Evolutionary conservation across 1,140 invertebrate species (phyloP).

Genomic region (Drosophila yakuba): DNA sequence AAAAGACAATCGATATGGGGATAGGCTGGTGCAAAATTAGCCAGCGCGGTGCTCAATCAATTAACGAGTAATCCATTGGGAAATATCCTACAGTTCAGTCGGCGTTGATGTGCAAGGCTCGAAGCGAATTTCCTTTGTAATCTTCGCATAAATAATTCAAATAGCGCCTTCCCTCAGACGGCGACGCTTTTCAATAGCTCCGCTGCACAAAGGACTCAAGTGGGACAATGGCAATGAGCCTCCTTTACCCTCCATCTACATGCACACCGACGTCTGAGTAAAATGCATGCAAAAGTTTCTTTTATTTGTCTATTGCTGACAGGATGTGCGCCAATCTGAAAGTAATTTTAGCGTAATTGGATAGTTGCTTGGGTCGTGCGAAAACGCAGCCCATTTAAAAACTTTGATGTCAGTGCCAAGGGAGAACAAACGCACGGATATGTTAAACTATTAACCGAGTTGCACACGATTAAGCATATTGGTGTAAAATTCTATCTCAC

Average conservation of each 20-base stretch:
- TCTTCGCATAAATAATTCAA: conserved; percentile 61
- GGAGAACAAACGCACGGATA: no score
- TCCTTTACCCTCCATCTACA: not conserved
- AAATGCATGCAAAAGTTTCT: conserved; percentile 34
- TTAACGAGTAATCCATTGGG: conserved; percentile 27
- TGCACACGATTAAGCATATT: not conserved
- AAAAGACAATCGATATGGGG: conserved; percentile 15
- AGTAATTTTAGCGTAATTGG: conserved; percentile 53
- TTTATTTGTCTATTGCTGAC: conserved; percentile 57
- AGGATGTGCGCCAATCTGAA: conserved; percentile 49
- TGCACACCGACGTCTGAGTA: conserved; percentile 5
- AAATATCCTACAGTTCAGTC: not conserved
- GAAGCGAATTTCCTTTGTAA: conserved; percentile 39
- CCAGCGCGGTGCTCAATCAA: conserved; percentile 22
- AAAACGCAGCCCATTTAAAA: conserved; percentile 12
- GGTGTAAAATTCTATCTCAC: not conserved
- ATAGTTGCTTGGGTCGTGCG: conserved; percentile 40
- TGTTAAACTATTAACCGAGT: not conserved
- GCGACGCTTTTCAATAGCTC: conserved; percentile 19
- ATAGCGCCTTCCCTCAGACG: conserved; percentile 26
- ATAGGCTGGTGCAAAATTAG: not conserved
- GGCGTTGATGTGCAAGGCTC: not conserved
- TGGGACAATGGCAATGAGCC: conserved; percentile 12
- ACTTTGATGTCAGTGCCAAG: not conserved
- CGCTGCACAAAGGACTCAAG: conserved; percentile 22